Conservation (phyloP, 1,140 invertebrate species). For the Penaeus japonicus region DNA sequence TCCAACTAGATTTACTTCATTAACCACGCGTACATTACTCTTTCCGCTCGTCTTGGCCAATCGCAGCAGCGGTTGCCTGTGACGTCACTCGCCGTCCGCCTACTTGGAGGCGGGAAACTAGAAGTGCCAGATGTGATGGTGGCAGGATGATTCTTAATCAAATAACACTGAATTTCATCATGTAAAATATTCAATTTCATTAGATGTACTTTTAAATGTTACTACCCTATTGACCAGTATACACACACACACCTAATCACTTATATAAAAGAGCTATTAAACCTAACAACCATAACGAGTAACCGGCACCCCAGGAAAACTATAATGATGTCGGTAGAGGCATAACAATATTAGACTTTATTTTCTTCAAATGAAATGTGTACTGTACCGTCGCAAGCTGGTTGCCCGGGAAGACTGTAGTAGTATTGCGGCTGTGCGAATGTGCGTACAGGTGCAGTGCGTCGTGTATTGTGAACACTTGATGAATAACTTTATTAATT, state of each 20-base stretch:
- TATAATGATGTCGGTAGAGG: constrained; percentile 33
- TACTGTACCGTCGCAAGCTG: constrained; percentile 23
- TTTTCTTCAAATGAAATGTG: constrained; percentile 55
- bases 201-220: no score
- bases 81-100: constrained; percentile 34
- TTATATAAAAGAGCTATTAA: not conserved
- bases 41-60: constrained; percentile 24
- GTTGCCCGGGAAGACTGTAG: not conserved
- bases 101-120: constrained; percentile 19
- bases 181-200: no score
- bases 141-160: no score
- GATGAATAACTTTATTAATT: no score
- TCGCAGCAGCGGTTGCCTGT: constrained; percentile 18
- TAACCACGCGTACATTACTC: constrained; percentile 50
- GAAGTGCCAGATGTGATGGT: not conserved
- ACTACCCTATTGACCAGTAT: no score
- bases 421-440: not conserved
- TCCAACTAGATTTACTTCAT: constrained; percentile 44
- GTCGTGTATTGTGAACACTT: not conserved
- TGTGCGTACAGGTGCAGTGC: not conserved
- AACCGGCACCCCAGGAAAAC: constrained; percentile 6
- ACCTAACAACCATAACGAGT: not conserved
- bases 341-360: constrained; percentile 42
- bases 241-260: no score
- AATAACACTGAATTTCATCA: no score